Base-by-base conservation (phyloP, 2,888 invertebrate species). In the Chromoteleia sp. region DNA sequence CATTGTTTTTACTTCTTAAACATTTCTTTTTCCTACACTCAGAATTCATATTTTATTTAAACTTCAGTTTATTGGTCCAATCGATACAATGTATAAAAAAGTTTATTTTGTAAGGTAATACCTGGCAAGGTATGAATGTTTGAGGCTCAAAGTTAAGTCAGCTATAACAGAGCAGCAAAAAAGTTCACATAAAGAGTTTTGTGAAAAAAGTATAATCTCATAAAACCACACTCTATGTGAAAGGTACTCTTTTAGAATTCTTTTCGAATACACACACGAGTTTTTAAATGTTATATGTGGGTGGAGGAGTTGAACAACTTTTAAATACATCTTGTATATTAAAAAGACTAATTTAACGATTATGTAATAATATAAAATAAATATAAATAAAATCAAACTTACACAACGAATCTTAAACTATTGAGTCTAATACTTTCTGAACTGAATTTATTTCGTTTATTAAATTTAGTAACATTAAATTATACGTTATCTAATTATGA, bases 131-230 rank as follows among this genome's bases (percentile, higher is more conserved):
- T 83, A 86, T 83, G 88, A 87, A 88, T 88, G 86, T 83, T 82
- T 74, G 84, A 86, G 85, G 85, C 84, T 74, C 67, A 52, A 33
- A 78, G 83, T 75, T 88, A 88, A 90, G 89, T 88, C 90, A 52
- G 63, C 87, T 86, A 86, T 90, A 86, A 90, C 90, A 88, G 87
- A 86, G 86, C 84, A 87, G 87, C 89, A 86, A 86, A 87, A 85
- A 84, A 56, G 48, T 58, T 81, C 83, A 77, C 82, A 84, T 80
- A 84, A 48, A 87, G 84, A 84, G 83, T 84, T 87, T 84, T 84
- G 68, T 70, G 48, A 58, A 58, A 67, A 67, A 85, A 87, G 87
- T 88, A 86, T 87, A 88, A 87, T 87, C 88, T 87, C 83, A 84
- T 86, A 76, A 86, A 83, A 85, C 86, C 85, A 85, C 87, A 85